A percentile compares a stretch with the other conserved stretches of the same genome.
phyloP scores from a whole-genome alignment of 1,140 invertebrate species.

The Atta colombica region DNA sequence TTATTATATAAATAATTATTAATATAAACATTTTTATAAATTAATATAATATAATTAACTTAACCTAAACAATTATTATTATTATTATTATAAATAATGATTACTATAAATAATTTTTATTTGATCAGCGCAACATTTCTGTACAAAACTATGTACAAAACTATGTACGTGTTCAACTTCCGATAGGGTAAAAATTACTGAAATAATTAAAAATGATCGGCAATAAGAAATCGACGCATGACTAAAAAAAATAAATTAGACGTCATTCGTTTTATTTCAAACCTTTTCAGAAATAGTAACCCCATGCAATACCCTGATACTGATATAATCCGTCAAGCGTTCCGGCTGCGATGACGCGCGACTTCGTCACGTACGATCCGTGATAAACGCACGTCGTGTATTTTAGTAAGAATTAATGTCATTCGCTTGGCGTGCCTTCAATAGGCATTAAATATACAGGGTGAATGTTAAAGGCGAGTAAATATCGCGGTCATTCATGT shows the following conservation, averaged over 20 bases:
- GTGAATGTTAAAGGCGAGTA: slow-evolving; percentile 63
- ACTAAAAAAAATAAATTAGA: neutral
- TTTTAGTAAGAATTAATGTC: slow-evolving; percentile 60
- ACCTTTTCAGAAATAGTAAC: neutral
- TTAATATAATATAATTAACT: too few relatives aligned
- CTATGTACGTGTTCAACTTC: neutral
- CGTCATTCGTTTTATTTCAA: neutral
- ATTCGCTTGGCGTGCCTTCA: slow-evolving; percentile 47
- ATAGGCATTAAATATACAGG: slow-evolving; percentile 52
- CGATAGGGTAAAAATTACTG: neutral
- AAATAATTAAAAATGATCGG: neutral
- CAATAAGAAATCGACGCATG: neutral
- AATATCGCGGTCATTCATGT: slow-evolving; percentile 63
- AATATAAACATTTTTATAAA: neutral
- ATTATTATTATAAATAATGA: neutral
- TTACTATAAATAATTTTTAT: neutral
- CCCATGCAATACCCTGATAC: neutral
- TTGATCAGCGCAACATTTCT: too few relatives aligned
- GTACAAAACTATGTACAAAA: neutral
- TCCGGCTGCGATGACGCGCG: neutral
- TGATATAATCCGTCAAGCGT: slow-evolving; percentile 12
- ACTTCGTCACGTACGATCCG: slow-evolving; percentile 22
- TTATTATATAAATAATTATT: neutral
- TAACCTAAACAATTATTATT: too few relatives aligned
- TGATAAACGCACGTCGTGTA: slow-evolving; percentile 32